Percentiles rank a stretch among this genome's conserved stretches.
Evolutionary conservation across 2,113 vertebrate genomes (phyloP).

Genomic region (Sorex araneus): DNA sequence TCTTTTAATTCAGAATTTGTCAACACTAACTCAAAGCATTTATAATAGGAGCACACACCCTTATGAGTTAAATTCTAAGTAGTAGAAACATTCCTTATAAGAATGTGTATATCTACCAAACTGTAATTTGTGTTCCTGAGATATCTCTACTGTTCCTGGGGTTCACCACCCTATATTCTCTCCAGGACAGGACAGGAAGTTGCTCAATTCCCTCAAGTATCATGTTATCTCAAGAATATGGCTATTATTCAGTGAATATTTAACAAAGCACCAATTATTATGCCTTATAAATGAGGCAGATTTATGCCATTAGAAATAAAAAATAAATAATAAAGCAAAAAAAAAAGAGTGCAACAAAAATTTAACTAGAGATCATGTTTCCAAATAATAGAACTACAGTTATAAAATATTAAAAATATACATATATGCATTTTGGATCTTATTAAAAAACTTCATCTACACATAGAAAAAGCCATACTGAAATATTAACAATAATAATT

Average conservation of each 20-base stretch:
- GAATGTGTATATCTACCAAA: not conserved
- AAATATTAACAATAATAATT: conserved; percentile 42
- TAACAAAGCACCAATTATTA: conserved; percentile 58
- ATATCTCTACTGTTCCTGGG: conserved; percentile 17
- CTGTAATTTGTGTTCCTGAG: conserved; percentile 9
- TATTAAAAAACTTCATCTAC: not conserved
- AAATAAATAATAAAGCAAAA: conserved; percentile 25
- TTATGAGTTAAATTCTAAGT: not conserved
- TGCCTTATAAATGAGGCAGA: conserved; percentile 41
- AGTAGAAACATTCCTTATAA: conserved; percentile 9
- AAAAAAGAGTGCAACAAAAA: not conserved
- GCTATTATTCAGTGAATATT: conserved; percentile 5
- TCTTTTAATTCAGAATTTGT: conserved; percentile 21
- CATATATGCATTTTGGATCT: not conserved
- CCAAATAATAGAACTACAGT: conserved; percentile 20
- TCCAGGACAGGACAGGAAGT: not conserved
- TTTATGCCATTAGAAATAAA: conserved; percentile 16
- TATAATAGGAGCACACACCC: not conserved
- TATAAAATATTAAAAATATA: not conserved
- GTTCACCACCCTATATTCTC: not conserved
- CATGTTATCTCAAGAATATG: not conserved
- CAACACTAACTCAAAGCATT: not conserved
- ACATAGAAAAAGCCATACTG: not conserved
- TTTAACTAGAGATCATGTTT: conserved; percentile 34
- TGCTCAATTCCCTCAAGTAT: not conserved